Conservation (phyloP, 1,140 invertebrate genomes). For the Dendrolimus kikuchii region DNA sequence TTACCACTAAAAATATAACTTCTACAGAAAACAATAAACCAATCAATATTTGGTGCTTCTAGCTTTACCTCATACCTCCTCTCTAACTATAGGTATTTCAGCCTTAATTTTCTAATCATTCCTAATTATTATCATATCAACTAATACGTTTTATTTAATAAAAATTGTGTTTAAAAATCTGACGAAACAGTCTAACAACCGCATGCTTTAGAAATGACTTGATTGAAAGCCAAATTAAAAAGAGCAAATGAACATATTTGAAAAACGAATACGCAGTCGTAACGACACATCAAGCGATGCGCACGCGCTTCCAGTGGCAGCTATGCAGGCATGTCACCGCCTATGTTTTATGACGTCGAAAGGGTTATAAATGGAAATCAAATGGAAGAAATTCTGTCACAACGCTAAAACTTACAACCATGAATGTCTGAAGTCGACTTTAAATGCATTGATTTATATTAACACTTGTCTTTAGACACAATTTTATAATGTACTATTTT, state of each 20-base stretch:
- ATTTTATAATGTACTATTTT: background rate
- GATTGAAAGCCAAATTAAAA: constrained; percentile 9
- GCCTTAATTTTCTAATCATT: too few relatives aligned
- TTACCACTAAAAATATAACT: too few relatives aligned
- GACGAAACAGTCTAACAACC: too few relatives aligned
- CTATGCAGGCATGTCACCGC: constrained; percentile 20
- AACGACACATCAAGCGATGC: constrained; percentile 8
- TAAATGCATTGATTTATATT: constrained; percentile 45
- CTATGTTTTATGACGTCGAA: constrained; percentile 40
- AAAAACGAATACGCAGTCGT: constrained; percentile 6
- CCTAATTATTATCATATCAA: too few relatives aligned
- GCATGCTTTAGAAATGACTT: background rate
- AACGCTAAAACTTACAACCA: constrained; percentile 29
- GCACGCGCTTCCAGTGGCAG: constrained; percentile 13
- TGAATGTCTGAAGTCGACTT: constrained; percentile 40
- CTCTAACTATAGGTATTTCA: too few relatives aligned
- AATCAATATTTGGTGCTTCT: too few relatives aligned
- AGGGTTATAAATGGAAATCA: constrained; percentile 37
- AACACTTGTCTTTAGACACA: background rate
- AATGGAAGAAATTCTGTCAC: constrained; percentile 38
- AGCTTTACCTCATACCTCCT: too few relatives aligned
- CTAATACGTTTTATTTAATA: too few relatives aligned
- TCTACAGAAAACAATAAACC: too few relatives aligned
- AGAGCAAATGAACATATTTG: constrained; percentile 3
- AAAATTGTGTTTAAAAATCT: too few relatives aligned